A percentile compares a stretch with the other conserved stretches of the same genome.
Conservation (phyloP, 2,113 vertebrate species). For the Saccopteryx leptura region DNA sequence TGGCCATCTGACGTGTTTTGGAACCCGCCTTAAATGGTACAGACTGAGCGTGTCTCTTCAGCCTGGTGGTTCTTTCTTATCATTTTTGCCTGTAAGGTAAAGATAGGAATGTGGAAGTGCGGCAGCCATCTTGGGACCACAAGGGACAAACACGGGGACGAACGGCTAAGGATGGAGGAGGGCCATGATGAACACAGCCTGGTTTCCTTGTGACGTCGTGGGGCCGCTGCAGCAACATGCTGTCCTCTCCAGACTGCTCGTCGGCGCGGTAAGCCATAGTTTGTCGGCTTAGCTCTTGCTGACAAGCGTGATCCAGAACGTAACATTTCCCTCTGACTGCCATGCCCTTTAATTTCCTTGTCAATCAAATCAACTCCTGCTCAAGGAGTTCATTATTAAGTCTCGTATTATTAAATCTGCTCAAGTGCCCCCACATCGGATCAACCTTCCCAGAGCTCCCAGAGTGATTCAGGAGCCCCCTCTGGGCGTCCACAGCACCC, state of each 20-base stretch:
- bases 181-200: too few relatives aligned
- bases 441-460: neutral
- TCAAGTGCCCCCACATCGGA: neutral
- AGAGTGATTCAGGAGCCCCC: neutral
- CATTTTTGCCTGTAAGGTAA: neutral
- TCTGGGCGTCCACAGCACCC: neutral
- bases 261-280: too few relatives aligned
- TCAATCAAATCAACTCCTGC: neutral
- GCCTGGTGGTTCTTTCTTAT: neutral
- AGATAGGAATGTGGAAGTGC: neutral
- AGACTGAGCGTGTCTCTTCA: rapidly evolving
- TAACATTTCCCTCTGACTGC: neutral
- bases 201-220: rapidly evolving
- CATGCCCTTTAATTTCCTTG: neutral
- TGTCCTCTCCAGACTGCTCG: rapidly evolving
- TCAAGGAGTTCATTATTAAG: neutral
- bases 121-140: neutral
- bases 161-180: neutral
- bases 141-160: neutral
- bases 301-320: neutral
- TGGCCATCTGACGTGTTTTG: neutral
- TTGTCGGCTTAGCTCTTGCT: neutral
- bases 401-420: neutral
- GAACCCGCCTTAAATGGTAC: neutral
- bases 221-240: rapidly evolving